These are phyloP conservation scores for Numida meleagris DNA, from an alignment of 2,113 vertebrate species.

Conservation along the genomic window DNA sequence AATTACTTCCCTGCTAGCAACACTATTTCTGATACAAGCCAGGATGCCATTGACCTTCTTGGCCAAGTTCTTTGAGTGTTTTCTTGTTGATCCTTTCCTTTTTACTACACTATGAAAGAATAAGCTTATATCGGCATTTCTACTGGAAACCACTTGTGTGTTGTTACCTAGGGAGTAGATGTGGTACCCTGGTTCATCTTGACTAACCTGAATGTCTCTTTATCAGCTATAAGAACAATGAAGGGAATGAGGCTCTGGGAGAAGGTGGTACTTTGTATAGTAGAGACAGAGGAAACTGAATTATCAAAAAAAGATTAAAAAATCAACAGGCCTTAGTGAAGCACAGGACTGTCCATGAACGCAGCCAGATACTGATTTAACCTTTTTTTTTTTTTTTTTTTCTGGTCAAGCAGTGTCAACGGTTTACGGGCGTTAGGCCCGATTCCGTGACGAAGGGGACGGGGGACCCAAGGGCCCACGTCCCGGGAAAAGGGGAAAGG, in stretches of 20 bases:
- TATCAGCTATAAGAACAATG: background rate
- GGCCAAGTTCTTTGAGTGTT: constrained; percentile 21
- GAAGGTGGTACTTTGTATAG: background rate
- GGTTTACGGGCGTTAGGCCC: too few relatives aligned
- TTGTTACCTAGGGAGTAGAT: background rate
- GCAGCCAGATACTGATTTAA: background rate
- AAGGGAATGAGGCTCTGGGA: background rate
- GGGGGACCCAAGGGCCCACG: too few relatives aligned
- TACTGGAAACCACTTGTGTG: background rate
- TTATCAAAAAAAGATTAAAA: background rate
- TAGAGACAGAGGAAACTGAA: background rate
- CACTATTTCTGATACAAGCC: too few relatives aligned
- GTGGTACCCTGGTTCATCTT: background rate
- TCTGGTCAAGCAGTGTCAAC: background rate
- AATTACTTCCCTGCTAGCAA: too few relatives aligned
- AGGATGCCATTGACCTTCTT: too few relatives aligned
- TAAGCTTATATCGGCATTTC: background rate
- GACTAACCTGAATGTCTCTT: background rate
- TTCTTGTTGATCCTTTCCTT: constrained; percentile 13
- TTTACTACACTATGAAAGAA: background rate
- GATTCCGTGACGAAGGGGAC: too few relatives aligned
- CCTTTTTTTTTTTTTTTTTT: background rate
- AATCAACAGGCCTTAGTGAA: background rate
- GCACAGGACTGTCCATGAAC: background rate
- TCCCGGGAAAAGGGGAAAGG: too few relatives aligned